Base-by-base conservation (phyloP, 92 coral and sea anemone genomes). In the Isaurus tuberculatus region DNA sequence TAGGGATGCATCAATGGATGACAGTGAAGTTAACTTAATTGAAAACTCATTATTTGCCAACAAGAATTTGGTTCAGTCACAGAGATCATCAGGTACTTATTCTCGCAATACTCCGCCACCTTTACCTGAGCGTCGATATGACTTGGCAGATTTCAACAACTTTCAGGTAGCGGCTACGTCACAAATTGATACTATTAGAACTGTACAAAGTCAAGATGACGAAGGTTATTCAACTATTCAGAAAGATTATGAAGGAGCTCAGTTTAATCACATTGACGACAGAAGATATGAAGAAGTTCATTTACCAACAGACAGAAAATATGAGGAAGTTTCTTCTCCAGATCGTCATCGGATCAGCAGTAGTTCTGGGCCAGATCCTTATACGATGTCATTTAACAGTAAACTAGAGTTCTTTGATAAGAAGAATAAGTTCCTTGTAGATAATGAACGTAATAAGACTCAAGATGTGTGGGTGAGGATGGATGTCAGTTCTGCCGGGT, bases 31-130 rank as follows among this genome's bases (percentile, higher is more conserved):
- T 51, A 89, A 90, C 85, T 84, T 91, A 53, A 88, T 93, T 10
- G 98, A 95, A 84, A 93, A 95, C 87, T 87, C 92, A 4, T 84
- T 93, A 61, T 93, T 93, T 78, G 98, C 97, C 28, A 90, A 91
- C 79, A 86, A 81, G 9, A 90, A 91, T 83, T 86, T 94, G 46
- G 86, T 87, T 5, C 92, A 87, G 73, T 70, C 83, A 29, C 85
- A 86, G 34, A 75, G 80, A 43, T 82, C 88, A 17, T 80, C 85
- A 4, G 63, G 37, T 22, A 65, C 75, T 2, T 58, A 43, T 1
- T 80, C 88, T 43, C 88, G 83, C 48, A 87, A 67, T 37, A 89
- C 92, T n/a, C 87, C 92, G 66, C 85, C 73, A 20, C 95, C 95
- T 11, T 63, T 91, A 46, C 98, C 98, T 6, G 70, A 85, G 60